Evolutionary conservation across 2,113 vertebrate species (phyloP).

Genomic region (Pseudonaja textilis): DNA sequence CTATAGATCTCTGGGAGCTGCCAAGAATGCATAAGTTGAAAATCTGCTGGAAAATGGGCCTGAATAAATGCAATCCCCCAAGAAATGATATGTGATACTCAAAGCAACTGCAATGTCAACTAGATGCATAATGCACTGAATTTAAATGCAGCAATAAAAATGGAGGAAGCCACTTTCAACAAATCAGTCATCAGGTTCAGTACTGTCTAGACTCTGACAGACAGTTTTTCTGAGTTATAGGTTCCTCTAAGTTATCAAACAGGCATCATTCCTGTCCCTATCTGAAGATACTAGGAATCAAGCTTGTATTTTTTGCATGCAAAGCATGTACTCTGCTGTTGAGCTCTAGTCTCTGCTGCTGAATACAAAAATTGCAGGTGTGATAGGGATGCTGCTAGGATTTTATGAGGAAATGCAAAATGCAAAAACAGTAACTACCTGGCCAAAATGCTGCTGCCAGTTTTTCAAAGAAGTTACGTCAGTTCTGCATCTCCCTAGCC

Average conservation of each 20-base stretch:
- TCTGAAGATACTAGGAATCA: not conserved
- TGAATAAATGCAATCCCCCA: fast-evolving
- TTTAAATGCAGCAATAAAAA: not conserved
- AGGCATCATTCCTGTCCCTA: not conserved
- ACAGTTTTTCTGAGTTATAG: not conserved
- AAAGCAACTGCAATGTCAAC: not conserved
- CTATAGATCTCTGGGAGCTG: not conserved
- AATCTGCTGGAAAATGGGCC: not conserved
- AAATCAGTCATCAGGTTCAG: not conserved
- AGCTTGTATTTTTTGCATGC: not conserved
- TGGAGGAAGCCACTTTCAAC: not conserved
- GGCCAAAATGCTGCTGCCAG: not conserved
- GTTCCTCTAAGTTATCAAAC: not conserved
- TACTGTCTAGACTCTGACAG: not conserved
- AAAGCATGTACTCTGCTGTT: not conserved
- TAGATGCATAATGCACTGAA: not conserved
- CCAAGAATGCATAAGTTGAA: not conserved
- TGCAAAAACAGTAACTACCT: not conserved
- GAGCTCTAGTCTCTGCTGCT: not conserved
- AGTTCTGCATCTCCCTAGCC: not conserved
- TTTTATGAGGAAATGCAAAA: not conserved
- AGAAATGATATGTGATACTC: conserved; percentile 12
- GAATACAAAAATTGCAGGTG: not conserved
- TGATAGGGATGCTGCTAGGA: not conserved
- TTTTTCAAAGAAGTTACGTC: not conserved